Evolutionary conservation across 1,140 invertebrate species (phyloP), one percentile per base, ranked within the genome.

Genomic region (Zaprionus inermis): DNA sequence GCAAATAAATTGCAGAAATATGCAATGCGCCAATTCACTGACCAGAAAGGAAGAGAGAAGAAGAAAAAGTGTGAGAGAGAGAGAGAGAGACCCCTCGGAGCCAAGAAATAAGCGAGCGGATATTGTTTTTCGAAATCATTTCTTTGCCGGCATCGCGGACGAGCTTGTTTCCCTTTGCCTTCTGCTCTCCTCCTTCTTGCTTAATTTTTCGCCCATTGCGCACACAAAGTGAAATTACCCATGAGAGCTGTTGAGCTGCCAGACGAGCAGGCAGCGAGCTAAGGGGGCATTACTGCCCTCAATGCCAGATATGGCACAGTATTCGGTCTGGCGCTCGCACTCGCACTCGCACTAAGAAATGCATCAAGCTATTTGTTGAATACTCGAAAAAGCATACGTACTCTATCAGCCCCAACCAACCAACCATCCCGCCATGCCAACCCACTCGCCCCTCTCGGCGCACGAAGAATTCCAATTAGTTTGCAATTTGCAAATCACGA

Each of bases 61-160:
- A 3, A 22, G 18, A 22, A 18, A 44, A 7, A 44, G n/a, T 3
- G n/a, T 2, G n/a, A 41, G 44, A 20, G 44, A 20, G 18, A 4
- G 18, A 22, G 44, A 10, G 36, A 65, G 36, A 61, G n/a, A 34
- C 12, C 54, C 44, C 16, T 49, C 44, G 3, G 44, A 71, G 64
- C 65, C 63, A 76, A 80, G 59, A 69, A 75, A 81, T 78, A 65
- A 82, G 38, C 70, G 41, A 71, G 66, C 79, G 79, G 79, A 82
- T 82, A 82, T 82, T 82, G 79, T 78, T 82, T 81, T 82, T 75
- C 75, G 75, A 77, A 81, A 82, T 82, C 58, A 82, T 82, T 82
- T 66, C 78, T 71, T 76, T 75, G 56, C 49, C 64, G 61, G 60
- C 68, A 44, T 64, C 55, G 46, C 14, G 57, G 20, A 52, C 60